A percentile compares a stretch with the other conserved stretches of the same genome.
Evolutionary conservation across 2,888 invertebrate species (phyloP).

Genomic region (Prionchulus punctatus): DNA sequence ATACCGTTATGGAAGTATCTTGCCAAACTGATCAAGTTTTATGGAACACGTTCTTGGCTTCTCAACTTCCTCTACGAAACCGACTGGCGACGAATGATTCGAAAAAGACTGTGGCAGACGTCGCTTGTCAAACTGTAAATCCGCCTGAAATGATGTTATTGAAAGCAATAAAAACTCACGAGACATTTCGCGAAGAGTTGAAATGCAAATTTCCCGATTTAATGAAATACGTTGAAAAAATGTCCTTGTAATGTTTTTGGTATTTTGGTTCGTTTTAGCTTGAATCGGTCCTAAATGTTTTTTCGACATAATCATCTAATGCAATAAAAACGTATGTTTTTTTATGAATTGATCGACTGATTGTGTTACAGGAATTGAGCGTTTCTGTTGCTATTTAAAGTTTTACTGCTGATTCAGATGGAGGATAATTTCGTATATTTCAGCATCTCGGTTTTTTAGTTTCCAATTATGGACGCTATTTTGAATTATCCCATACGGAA

Average conservation of each 20-base stretch:
- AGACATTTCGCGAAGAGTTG: not conserved
- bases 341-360: not conserved
- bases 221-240: not conserved
- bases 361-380: not conserved
- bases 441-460: too few species aligned
- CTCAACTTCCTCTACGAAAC: not conserved
- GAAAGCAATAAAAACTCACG: not conserved
- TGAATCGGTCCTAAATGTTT: not conserved
- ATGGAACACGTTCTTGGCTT: constrained; percentile 3
- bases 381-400: not conserved
- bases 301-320: not conserved
- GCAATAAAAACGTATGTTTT: not conserved
- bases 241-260: not conserved
- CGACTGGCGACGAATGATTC: not conserved
- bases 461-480: too few species aligned
- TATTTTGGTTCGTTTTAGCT: not conserved
- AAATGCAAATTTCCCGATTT: not conserved
- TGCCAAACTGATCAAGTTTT: not conserved
- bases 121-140: not conserved
- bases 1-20: not conserved
- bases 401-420: too few species aligned
- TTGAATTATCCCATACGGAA: too few species aligned
- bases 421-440: too few species aligned
- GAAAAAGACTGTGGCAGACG: not conserved
- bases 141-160: constrained; percentile 3